Evolutionary conservation across 2,113 vertebrate genomes (phyloP).

Genomic region (Coturnix japonica): DNA sequence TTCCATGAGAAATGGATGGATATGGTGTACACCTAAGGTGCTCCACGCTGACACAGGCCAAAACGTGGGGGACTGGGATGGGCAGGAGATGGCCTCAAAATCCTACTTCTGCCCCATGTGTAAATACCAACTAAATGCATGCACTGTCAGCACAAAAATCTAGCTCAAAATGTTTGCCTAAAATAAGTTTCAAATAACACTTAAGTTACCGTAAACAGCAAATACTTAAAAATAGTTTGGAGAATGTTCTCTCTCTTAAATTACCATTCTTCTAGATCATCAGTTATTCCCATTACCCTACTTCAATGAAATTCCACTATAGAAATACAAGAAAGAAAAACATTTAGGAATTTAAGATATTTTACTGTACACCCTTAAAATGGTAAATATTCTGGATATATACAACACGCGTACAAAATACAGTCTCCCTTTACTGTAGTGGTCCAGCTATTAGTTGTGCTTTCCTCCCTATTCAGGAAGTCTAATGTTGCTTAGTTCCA

Average conservation of each 20-base stretch:
- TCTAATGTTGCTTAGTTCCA: slow-evolving; percentile 9
- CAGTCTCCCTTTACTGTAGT: slow-evolving; percentile 55
- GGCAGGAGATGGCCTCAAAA: neutral
- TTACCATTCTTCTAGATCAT: neutral
- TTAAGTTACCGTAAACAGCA: slow-evolving; percentile 20
- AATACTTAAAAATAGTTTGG: neutral
- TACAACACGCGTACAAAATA: slow-evolving; percentile 35
- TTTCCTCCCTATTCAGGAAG: slow-evolving; percentile 41
- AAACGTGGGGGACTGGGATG: neutral
- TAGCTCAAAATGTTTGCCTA: neutral
- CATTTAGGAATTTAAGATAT: neutral
- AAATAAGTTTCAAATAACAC: neutral
- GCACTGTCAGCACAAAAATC: neutral
- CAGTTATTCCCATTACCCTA: neutral
- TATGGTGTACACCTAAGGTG: neutral
- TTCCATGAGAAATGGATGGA: neutral
- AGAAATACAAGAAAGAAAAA: neutral
- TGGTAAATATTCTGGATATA: neutral
- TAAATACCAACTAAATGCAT: neutral
- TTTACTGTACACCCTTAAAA: slow-evolving; percentile 14
- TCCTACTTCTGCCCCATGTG: neutral
- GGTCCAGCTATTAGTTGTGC: slow-evolving; percentile 39
- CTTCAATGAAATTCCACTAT: neutral
- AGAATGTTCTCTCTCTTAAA: slow-evolving; percentile 26
- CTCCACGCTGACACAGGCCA: neutral